Evolutionary conservation across 1,140 invertebrate genomes (phyloP), one percentile per base, ranked within the genome.

Genomic region (Apis florea): DNA sequence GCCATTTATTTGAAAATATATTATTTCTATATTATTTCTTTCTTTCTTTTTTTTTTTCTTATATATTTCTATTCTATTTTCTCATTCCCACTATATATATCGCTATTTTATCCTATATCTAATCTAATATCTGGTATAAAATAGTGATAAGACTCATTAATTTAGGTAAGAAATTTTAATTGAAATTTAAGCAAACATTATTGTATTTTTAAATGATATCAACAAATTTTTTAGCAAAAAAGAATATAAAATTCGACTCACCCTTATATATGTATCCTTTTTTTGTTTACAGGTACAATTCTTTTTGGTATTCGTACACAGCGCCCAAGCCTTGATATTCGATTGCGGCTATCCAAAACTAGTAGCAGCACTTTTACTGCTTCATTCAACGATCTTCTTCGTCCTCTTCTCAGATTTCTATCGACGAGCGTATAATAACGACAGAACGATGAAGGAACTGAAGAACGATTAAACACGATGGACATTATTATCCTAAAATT

Each of bases 381-480:
- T 98, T 2, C 98, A 99, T 92, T 97, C 98, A 6, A 95, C 96
- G 40, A 97, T 99, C 85, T 99, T 99, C 95, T 97, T 98, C 92
- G 95, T 95, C 31, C 95, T 99, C 51, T 99, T 99, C 94, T 96
- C 95, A 83, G 96, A 99, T 93, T 99, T 99, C 94, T 99, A 98
- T 93, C 95, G 96, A 83, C 96, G 96, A 92, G 96, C 97, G 83
- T 98, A 98, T 87, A 92, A 89, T 56, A 92, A 75, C 84, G 76
- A 63, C 74, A 89, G 86, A 76, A 76, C 82, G 49, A 70, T 79
- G 64, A 95, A 95, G 84, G 94, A 94, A 87, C 71, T 93, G 78
- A 94, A 92, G 85, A 83, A 82, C 68, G 90, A 93, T 85, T 93
- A 91, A 87, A 84, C 31, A 40, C 47, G 24, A 56, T 17, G 47